Evolutionary conservation across 2,888 invertebrate genomes (phyloP), one percentile per base, ranked within the genome.

Genomic region (Aplocera efformata): DNA sequence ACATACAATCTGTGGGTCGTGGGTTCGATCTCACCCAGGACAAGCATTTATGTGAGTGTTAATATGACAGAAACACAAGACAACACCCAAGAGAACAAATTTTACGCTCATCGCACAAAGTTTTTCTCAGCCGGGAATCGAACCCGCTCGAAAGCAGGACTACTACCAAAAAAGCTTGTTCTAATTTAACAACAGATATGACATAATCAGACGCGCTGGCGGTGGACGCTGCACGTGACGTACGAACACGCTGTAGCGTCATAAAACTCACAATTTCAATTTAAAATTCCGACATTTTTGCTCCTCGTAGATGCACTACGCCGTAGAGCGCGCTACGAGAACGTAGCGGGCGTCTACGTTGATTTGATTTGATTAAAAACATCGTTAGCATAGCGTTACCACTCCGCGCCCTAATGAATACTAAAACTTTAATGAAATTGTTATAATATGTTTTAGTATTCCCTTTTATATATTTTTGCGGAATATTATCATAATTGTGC

Each of bases 331-430:
- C 13, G 13, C 13, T 17, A 17, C 13, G 13, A 17, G 13, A 17
- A 3, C 13, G 13, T n/a, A n/a, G n/a, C 13, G 13, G 5, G 13
- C 13, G 21, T 10, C 42, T 44, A 31, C 47, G 57, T 31, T 56
- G 50, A 50, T 50, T 55, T 46, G 50, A 63, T 63, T 62, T 58
- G 53, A 60, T 62, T 57, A 52, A 60, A 56, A 58, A 53, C 51
- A 52, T 48, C 46, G 56, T 51, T 53, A 50, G 38, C 50, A 53
- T 50, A 49, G 42, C 48, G 33, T 36, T 41, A 26, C 46, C 22
- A 25, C 42, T 42, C 9, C 41, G 43, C 27, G 17, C 8, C 23
- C 27, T 48, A 46, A 41, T 40, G 43, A 45, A 38, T 39, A 45
- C 37, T 42, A 27, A 29, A 42, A 35, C 35, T 35, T 31, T 31